Evolutionary conservation across 2,113 vertebrate species (phyloP), one percentile per base, ranked within the genome.

Genomic region (Hiodon alosoides): DNA sequence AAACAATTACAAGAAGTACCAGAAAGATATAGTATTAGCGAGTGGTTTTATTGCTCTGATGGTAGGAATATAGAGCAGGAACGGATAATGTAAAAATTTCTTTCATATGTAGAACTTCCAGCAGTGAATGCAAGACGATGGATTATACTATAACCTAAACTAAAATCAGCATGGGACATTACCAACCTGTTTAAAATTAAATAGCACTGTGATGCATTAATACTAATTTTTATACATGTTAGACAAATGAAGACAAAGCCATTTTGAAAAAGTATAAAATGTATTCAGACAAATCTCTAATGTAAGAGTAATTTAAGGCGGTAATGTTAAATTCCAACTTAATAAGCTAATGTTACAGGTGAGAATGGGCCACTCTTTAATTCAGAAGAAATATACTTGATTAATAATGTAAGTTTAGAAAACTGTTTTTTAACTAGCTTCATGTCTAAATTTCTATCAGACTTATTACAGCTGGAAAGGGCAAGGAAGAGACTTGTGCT

Each of bases 201-300:
- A 31, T 59, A 57, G 54, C 46, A 13, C 8, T 59, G 46, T 13
- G 70, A 47, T 71, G 55, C 46, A 59, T 54, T 13, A 60, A 59
- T 47, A 16, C 46, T 70, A 8, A 71, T 47, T 71, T 59, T 48
- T 14, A 48, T 31, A 31, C 31, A 31, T 31, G 31, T 31, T 31
- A 31, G n/a, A n/a, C n/a, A 71, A 58, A 5, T 16, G 58, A 71
- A 3, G 9, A 70, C 31, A 71, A 5, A 14, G 7, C 11, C 70
- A 31, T n/a, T 71, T 71, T 71, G 9, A 59, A 58, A 71, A 47
- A 1, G 57, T 71, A 71, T 58, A 70, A 71, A 60, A 71, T 60
- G n/a, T 71, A 71, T 60, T 71, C 31, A 68, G 4, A 69, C 68
- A 69, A 46, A 69, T 17, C 67, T 51, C 7, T 46, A 71, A n/a